Evolutionary conservation across 2,113 vertebrate species (phyloP), one percentile per base, ranked within the genome.

Genomic region (Brachyistius frenatus): DNA sequence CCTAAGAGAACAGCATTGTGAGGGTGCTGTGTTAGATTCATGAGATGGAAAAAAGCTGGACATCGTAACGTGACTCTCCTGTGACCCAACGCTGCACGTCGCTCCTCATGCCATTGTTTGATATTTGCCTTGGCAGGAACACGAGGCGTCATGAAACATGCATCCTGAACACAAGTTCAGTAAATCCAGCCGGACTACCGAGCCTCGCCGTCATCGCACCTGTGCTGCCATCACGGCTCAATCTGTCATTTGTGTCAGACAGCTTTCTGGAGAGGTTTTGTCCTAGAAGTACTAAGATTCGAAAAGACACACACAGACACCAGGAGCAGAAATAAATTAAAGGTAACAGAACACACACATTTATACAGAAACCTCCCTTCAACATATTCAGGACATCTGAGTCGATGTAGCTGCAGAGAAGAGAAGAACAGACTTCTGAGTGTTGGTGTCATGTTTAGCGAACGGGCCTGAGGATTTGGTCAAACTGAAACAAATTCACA

Each of bases 71-170:
- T 9, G 81, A 83, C 41, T 76, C 73, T 13, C 31, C 16, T 70
- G 67, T 63, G 63, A 67, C 58, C 23, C 47, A 23, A 23, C 63
- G 33, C 30, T 15, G 65, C 35, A 57, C 14, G 0, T 60, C 54
- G 35, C 63, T 41, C 35, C 69, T 74, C 65, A 44, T 85, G 65
- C 80, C 87, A 82, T 78, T 87, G 85, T 80, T 74, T 80, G 74
- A 80, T 82, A 88, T 85, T 82, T 84, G 64, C 57, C 80, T 86
- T 87, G 86, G 87, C 89, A 80, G 54, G 36, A 44, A 61, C 71
- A 41, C 0, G 36, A 64, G 71, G 76, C 1, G 7, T 72, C 73
- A 76, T 81, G 73, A 81, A 83, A 80, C 76, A 73, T 10, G 50
- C 62, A 73, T 85, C 79, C 76, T 75, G 76, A 68, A 63, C 66